Percentiles rank a stretch among this genome's conserved stretches.
Evolutionary conservation across 2,888 invertebrate species (phyloP).

Genomic region (Scaptomyza polygonia): DNA sequence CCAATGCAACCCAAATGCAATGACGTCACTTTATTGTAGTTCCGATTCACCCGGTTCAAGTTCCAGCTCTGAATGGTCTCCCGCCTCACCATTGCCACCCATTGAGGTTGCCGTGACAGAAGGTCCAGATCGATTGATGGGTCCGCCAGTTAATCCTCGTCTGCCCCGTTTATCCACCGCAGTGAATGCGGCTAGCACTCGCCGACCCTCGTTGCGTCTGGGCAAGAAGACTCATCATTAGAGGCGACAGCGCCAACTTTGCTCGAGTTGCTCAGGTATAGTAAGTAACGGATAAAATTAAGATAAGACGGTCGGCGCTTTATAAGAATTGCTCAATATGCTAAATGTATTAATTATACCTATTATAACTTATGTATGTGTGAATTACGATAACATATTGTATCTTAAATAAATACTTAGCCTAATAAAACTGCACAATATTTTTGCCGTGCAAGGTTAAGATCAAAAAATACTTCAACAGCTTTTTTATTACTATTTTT

Average conservation of each 20-base stretch:
- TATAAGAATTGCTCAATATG: slow-evolving; percentile 34
- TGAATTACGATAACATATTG: slow-evolving; percentile 29
- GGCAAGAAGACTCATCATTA: slow-evolving; percentile 61
- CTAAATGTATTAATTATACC: slow-evolving; percentile 14
- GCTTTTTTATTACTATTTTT: too few species aligned
- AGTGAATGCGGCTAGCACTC: slow-evolving; percentile 21
- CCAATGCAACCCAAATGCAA: background rate
- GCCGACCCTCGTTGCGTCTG: slow-evolving; percentile 65
- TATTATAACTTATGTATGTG: slow-evolving; percentile 2
- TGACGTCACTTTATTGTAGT: slow-evolving; percentile 50
- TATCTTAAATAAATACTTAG: slow-evolving; percentile 32
- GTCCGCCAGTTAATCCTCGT: slow-evolving; percentile 82
- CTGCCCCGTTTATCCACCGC: slow-evolving; percentile 78
- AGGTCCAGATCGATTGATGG: slow-evolving; percentile 82
- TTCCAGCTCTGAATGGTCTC: slow-evolving; percentile 84
- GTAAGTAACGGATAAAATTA: slow-evolving; percentile 45
- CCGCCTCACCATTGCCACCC: slow-evolving; percentile 82
- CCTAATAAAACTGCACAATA: slow-evolving; percentile 6
- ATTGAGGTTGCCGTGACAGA: slow-evolving; percentile 61
- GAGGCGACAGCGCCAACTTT: slow-evolving; percentile 36
- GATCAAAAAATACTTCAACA: background rate
- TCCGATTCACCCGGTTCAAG: slow-evolving; percentile 84
- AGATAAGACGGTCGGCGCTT: slow-evolving; percentile 2
- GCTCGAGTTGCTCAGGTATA: slow-evolving; percentile 66
- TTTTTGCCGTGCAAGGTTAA: background rate